phyloP scores from a whole-genome alignment of 2,113 vertebrate genomes.

The Gymnobelideus leadbeateri region DNA sequence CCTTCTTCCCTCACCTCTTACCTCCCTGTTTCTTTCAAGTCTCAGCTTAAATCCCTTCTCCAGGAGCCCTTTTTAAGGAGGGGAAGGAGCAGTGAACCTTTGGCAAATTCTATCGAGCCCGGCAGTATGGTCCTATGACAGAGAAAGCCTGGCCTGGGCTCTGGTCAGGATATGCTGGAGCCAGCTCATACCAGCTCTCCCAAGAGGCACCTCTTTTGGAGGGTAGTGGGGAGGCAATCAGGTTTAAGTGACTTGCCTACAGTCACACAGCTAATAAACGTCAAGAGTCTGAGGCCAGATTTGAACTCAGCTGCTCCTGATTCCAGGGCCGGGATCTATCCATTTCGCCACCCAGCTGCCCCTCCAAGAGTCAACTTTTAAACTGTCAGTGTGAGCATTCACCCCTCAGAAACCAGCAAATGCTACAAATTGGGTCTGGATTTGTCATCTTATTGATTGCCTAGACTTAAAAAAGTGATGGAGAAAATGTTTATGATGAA shows the following conservation, averaged over 20 bases:
- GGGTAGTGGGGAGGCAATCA: too few species aligned
- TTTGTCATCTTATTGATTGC: not conserved
- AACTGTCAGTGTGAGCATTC: not conserved
- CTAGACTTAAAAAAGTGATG: not conserved
- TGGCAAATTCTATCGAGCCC: not conserved
- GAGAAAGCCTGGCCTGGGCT: not conserved
- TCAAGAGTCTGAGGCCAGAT: too few species aligned
- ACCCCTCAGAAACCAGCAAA: not conserved
- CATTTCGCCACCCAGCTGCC: too few species aligned
- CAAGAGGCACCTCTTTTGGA: not conserved
- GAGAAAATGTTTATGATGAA: not conserved
- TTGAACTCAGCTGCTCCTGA: too few species aligned
- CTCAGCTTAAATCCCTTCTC: not conserved
- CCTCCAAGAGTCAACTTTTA: not conserved
- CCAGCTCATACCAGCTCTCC: not conserved
- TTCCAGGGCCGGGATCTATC: too few species aligned
- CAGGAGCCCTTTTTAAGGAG: too few species aligned
- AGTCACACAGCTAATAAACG: too few species aligned
- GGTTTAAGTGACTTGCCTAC: too few species aligned
- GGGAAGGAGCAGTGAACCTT: not conserved
- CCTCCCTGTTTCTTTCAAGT: too few species aligned
- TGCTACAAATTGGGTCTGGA: not conserved
- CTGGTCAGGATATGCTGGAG: not conserved
- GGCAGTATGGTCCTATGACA: not conserved
- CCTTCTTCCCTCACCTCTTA: too few species aligned